Percentiles rank a stretch among this genome's conserved stretches.
Evolutionary conservation across 2,797 vertebrate genomes (phyloP).

Genomic region (Gallirallus australis): DNA sequence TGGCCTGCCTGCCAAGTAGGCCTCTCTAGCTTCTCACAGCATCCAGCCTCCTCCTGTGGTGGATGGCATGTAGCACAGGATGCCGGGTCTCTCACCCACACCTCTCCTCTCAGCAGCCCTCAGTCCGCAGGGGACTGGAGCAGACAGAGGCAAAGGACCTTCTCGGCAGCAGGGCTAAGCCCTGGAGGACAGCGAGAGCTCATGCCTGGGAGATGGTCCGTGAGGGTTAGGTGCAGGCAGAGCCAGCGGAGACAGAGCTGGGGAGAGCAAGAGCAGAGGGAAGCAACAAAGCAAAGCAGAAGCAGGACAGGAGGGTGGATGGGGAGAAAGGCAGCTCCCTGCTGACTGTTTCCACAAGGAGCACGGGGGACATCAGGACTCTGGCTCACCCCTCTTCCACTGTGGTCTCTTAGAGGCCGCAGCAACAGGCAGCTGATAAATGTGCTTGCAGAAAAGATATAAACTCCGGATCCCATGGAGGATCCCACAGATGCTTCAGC

Average conservation of each 20-base stretch:
- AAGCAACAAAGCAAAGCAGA: constrained; percentile 37
- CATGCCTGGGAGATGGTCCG: background rate
- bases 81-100: background rate
- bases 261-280: background rate
- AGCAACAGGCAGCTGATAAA: background rate
- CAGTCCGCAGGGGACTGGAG: background rate
- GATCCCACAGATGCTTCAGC: background rate
- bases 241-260: constrained; percentile 19
- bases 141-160: background rate
- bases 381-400: background rate
- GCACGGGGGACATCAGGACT: background rate
- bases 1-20: background rate
- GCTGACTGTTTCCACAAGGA: background rate
- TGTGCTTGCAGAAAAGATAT: background rate
- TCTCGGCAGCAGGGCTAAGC: background rate
- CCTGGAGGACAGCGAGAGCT: background rate
- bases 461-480: background rate
- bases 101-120: background rate
- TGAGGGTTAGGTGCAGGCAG: background rate
- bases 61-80: background rate
- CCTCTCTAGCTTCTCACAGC: background rate
- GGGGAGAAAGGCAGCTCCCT: background rate
- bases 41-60: background rate
- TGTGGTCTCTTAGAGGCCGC: background rate
- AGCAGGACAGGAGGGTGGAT: background rate